Evolutionary conservation across 2,797 vertebrate species (phyloP).

Genomic region (Spondyliosoma cantharus): DNA sequence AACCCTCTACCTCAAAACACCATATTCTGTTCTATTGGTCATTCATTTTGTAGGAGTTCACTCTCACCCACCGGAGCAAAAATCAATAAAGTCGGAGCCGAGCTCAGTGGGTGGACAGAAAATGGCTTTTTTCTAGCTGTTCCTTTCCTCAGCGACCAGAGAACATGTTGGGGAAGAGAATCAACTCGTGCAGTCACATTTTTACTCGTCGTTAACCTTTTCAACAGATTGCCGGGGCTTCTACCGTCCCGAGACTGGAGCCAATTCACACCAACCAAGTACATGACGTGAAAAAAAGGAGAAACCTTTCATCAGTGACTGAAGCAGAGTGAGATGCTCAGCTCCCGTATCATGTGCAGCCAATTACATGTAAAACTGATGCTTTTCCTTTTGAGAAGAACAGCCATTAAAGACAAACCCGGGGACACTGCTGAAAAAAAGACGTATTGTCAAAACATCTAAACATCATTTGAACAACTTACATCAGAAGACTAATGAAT

Average conservation of each 20-base stretch:
- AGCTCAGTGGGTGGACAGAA: constrained; percentile 62
- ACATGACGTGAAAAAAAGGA: neutral
- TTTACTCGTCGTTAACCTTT: constrained; percentile 35
- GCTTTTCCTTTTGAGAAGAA: neutral
- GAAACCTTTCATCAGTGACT: constrained; percentile 7
- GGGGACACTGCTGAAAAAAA: neutral
- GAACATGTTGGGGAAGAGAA: constrained; percentile 25
- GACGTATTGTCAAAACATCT: neutral
- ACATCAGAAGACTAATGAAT: constrained; percentile 2
- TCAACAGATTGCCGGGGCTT: neutral
- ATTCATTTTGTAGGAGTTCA: constrained; percentile 73
- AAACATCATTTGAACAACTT: constrained; percentile 5
- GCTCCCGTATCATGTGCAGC: constrained; percentile 16
- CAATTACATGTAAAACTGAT: constrained; percentile 36
- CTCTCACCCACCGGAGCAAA: constrained; percentile 55
- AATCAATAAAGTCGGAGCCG: constrained; percentile 75
- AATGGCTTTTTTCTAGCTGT: constrained; percentile 48
- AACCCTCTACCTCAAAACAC: constrained; percentile 54
- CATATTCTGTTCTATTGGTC: constrained; percentile 59
- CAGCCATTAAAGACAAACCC: neutral
- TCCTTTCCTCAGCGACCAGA: constrained; percentile 41
- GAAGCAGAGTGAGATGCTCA: constrained; percentile 15
- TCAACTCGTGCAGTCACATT: neutral
- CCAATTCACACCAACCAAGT: neutral
- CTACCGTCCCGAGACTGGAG: constrained; percentile 7